A percentile compares a stretch with the other conserved stretches of the same genome.
phyloP scores from a whole-genome alignment of 1,140 invertebrate genomes.

The Samia ricini region DNA sequence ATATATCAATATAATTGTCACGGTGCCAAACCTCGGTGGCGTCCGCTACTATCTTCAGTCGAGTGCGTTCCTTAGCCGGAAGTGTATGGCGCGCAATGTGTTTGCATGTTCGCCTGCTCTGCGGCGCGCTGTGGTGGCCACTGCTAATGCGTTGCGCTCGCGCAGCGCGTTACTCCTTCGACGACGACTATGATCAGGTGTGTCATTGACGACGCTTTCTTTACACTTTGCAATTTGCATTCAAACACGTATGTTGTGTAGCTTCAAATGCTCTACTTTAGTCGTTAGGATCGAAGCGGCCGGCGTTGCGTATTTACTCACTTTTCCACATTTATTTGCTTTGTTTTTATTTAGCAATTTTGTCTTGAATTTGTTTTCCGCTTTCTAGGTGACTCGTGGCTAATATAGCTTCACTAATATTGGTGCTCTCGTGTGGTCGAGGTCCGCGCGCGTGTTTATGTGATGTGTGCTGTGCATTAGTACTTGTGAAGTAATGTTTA shows the following conservation, averaged over 20 bases:
- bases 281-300: constrained; percentile 34
- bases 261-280: constrained; percentile 54
- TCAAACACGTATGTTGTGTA: constrained; percentile 41
- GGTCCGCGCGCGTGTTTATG: constrained; percentile 41
- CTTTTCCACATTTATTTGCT: constrained; percentile 63
- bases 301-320: constrained; percentile 50
- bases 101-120: constrained; percentile 69
- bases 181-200: constrained; percentile 74
- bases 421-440: constrained; percentile 34
- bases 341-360: constrained; percentile 41
- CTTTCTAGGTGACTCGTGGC: constrained; percentile 55
- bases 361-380: constrained; percentile 43
- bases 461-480: constrained; percentile 59
- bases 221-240: constrained; percentile 47
- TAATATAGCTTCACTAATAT: constrained; percentile 48
- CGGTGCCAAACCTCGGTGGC: constrained; percentile 63
- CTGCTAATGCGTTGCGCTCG: constrained; percentile 64
- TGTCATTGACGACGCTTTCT: constrained; percentile 54
- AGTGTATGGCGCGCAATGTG: constrained; percentile 73
- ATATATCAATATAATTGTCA: constrained; percentile 52
- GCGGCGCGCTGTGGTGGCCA: constrained; percentile 71
- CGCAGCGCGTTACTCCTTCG: constrained; percentile 47
- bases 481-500: constrained; percentile 72
- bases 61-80: constrained; percentile 66
- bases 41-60: constrained; percentile 67